Evolutionary conservation across 2,113 vertebrate genomes (phyloP).

Genomic region (Rhinolophus sinicus): DNA sequence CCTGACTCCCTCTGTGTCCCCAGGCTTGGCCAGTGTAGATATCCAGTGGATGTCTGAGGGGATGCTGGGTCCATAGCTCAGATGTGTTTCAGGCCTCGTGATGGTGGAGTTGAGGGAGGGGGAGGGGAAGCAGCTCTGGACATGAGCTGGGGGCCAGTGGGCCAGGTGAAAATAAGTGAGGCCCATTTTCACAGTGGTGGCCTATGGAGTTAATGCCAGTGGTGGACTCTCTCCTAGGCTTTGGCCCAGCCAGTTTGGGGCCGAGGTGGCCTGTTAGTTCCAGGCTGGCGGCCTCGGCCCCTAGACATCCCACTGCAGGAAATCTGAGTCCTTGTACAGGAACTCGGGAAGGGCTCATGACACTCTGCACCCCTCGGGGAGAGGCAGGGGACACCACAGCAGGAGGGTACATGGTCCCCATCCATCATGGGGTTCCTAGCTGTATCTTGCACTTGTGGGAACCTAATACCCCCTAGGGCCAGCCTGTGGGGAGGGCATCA

Average conservation of each 20-base stretch:
- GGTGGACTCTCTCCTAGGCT: accelerated
- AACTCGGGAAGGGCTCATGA: accelerated
- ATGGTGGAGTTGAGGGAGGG: neutral
- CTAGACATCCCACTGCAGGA: accelerated
- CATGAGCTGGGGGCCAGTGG: accelerated
- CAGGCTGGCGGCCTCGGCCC: neutral
- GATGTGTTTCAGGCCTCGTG: accelerated
- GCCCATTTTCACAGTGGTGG: accelerated
- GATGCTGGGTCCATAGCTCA: accelerated
- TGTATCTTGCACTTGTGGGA: accelerated
- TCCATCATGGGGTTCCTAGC: accelerated
- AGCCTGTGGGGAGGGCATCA: accelerated
- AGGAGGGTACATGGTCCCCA: neutral
- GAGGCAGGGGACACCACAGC: neutral
- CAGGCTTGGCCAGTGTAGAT: accelerated
- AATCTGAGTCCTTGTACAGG: accelerated
- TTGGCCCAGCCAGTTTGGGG: neutral
- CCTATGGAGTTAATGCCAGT: accelerated
- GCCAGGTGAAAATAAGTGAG: accelerated
- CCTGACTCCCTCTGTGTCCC: neutral
- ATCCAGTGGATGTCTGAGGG: accelerated
- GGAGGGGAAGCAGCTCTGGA: neutral
- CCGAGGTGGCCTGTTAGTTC: accelerated
- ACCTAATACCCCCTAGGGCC: neutral
- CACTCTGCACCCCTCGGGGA: accelerated